A percentile compares a stretch with the other conserved stretches of the same genome.
Conservation (phyloP, 2,113 vertebrate genomes). For the Thalassarche chlororhynchos region DNA sequence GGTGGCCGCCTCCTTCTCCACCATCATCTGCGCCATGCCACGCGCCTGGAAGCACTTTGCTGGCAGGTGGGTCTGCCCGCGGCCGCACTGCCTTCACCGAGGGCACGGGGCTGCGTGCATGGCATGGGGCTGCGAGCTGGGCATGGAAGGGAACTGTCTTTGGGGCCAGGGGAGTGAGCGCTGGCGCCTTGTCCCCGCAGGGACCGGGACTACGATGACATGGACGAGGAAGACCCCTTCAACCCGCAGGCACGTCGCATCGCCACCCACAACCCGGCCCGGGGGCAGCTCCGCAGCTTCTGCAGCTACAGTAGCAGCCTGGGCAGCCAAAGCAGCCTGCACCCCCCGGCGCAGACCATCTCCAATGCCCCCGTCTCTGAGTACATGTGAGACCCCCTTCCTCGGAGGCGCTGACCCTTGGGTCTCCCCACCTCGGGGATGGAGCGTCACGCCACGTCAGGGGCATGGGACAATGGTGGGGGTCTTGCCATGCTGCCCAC, state of each 20-base stretch:
- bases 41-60: constrained; percentile 85
- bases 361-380: constrained; percentile 88
- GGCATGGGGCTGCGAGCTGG: not conserved
- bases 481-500: not conserved
- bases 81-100: too few relatives aligned
- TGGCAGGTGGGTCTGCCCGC: constrained; percentile 73
- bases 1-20: constrained; percentile 86
- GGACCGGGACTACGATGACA: constrained; percentile 89
- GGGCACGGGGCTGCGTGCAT: accelerated
- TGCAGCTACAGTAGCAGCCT: constrained; percentile 97
- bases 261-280: constrained; percentile 75
- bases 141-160: accelerated
- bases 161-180: accelerated
- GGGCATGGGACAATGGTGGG: not conserved
- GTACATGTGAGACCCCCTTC: constrained; percentile 84
- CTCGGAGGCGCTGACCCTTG: not conserved
- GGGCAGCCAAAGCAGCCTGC: constrained; percentile 94
- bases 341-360: constrained; percentile 82
- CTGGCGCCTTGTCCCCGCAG: constrained; percentile 1
- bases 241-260: constrained; percentile 87
- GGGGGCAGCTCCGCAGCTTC: constrained; percentile 90
- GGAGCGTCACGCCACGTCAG: accelerated
- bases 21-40: constrained; percentile 85
- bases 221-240: constrained; percentile 93
- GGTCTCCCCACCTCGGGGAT: too few relatives aligned